Conservation (phyloP, 2,888 invertebrate species). For the Cephalotes varians region DNA sequence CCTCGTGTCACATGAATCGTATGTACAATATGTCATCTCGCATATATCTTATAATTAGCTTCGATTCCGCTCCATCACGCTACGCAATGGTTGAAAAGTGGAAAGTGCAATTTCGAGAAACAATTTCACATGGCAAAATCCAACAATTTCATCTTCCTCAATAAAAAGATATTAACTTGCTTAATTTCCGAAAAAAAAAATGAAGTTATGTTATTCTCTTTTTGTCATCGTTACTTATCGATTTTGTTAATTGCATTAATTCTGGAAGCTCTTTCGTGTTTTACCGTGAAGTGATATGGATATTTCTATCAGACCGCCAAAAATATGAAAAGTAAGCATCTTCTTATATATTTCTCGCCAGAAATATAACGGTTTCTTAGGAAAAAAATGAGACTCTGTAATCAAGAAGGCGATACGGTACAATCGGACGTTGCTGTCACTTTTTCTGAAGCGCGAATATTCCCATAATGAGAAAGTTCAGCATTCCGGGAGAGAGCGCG, state of each 20-base stretch:
- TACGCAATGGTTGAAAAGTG: no score
- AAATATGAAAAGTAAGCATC: neutral
- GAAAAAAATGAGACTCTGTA: constrained; percentile 27
- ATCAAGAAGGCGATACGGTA: constrained; percentile 46
- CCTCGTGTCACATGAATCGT: neutral
- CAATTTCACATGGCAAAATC: neutral
- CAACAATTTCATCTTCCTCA: neutral
- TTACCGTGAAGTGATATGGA: neutral
- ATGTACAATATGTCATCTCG: neutral
- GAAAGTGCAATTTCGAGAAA: constrained; percentile 19
- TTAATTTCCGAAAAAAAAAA: constrained; percentile 4
- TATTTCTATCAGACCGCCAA: constrained; percentile 6
- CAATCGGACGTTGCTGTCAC: constrained; percentile 50
- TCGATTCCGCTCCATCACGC: neutral
- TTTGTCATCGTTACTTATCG: no score
- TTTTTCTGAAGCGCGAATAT: constrained; percentile 52
- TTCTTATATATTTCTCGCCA: constrained; percentile 14
- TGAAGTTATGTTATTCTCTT: neutral
- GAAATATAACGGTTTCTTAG: neutral
- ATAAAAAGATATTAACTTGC: neutral
- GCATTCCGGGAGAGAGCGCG: constrained; percentile 19
- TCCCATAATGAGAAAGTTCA: constrained; percentile 68
- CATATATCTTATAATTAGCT: constrained; percentile 5
- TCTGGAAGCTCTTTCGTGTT: neutral
- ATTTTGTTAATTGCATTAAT: constrained; percentile 14